Evolutionary conservation across 2,797 vertebrate species (phyloP).

Genomic region (Perodicticus potto): DNA sequence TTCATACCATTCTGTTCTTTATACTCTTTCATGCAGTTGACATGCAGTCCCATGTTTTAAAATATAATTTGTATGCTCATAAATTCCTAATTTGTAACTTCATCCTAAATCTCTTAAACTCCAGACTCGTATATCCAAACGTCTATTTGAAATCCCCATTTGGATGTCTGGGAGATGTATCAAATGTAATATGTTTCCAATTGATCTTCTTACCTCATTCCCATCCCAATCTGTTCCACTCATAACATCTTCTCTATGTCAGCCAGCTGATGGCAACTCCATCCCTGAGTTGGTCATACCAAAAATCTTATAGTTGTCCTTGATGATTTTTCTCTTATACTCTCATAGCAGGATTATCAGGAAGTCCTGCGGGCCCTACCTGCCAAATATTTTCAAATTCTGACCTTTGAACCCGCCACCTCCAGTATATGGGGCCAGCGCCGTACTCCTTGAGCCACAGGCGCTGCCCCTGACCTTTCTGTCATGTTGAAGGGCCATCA

Average conservation of each 20-base stretch:
- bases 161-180: neutral
- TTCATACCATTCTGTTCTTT: neutral
- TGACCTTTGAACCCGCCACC: neutral
- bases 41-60: neutral
- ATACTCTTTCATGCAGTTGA: neutral
- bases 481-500: neutral
- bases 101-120: neutral
- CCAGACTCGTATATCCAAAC: neutral
- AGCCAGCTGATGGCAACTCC: neutral
- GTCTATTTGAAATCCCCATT: neutral
- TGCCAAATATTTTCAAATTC: neutral
- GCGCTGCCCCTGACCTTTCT: neutral
- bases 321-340: neutral
- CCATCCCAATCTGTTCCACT: neutral
- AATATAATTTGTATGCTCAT: neutral
- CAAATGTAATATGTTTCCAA: too few species aligned
- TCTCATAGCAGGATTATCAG: neutral
- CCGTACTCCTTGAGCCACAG: too few species aligned
- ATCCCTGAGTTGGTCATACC: neutral
- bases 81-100: conserved; percentile 13
- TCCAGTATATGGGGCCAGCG: too few species aligned
- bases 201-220: neutral
- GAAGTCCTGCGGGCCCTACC: neutral
- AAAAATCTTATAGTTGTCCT: neutral
- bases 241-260: neutral